Conservation (phyloP, 2,797 vertebrate genomes). For the Lophotriccus pileatus region DNA sequence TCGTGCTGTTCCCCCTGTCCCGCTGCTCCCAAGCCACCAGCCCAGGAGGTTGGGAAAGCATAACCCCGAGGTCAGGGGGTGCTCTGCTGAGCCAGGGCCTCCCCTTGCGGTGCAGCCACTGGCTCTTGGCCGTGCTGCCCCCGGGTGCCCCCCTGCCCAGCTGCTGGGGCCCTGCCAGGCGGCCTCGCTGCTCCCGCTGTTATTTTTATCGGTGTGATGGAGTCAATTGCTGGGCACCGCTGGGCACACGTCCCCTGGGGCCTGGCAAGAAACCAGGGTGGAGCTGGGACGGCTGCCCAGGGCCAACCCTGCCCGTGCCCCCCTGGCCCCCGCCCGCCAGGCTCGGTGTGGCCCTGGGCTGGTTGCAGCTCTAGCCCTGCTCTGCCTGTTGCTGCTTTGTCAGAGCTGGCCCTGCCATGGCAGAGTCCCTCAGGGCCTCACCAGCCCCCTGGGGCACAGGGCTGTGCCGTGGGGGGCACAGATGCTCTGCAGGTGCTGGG, state of each 20-base stretch:
- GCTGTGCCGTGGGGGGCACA: accelerated
- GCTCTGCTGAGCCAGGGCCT: background rate
- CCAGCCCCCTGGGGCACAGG: accelerated
- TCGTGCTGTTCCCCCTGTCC: accelerated
- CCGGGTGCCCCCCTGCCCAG: background rate
- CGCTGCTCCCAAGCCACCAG: background rate
- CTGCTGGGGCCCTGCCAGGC: background rate
- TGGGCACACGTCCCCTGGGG: background rate
- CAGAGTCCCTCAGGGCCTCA: background rate
- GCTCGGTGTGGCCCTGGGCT: background rate
- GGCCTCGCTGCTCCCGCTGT: background rate
- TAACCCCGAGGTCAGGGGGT: accelerated
- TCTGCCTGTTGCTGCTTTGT: accelerated
- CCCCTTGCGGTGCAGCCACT: accelerated
- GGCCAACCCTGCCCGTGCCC: background rate
- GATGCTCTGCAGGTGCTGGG: accelerated
- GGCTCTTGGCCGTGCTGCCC: background rate
- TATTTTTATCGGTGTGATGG: conserved; percentile 26
- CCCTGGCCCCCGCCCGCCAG: accelerated
- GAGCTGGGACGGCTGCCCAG: background rate
- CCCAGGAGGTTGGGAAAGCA: background rate
- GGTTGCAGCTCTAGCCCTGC: too few relatives aligned
- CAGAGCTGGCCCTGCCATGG: accelerated
- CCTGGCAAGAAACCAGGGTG: background rate
- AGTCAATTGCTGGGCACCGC: background rate